Conservation (phyloP, 2,888 invertebrate genomes). For the Punctoribates punctum region DNA sequence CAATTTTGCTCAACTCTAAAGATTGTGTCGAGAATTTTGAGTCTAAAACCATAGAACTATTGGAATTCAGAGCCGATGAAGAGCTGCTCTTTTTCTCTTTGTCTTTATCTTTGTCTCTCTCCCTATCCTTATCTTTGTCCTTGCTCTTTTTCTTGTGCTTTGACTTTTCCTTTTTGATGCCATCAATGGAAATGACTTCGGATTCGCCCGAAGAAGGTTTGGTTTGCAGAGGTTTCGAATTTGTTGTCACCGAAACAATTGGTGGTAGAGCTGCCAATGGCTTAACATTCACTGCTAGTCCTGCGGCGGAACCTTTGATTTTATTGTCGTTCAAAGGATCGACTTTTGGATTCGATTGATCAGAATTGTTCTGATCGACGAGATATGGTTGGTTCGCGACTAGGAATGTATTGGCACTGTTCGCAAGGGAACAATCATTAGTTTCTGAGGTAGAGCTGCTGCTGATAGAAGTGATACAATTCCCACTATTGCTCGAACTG, state of each 20-base stretch:
- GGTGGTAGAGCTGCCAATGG: constrained; percentile 1
- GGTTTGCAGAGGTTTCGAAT: constrained; percentile 54
- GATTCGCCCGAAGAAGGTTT: constrained; percentile 54
- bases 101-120: background rate
- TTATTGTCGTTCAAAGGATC: background rate
- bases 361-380: constrained; percentile 20
- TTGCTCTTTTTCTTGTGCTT: constrained; percentile 53
- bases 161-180: constrained; percentile 53
- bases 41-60: background rate
- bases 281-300: background rate
- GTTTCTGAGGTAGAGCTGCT: constrained; percentile 17
- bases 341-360: background rate
- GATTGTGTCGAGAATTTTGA: constrained; percentile 3
- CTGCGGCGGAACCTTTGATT: background rate
- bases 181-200: constrained; percentile 50
- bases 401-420: constrained; percentile 37
- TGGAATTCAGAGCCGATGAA: background rate
- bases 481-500: background rate
- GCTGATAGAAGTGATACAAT: background rate
- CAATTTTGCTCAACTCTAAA: constrained; percentile 41
- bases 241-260: constrained; percentile 37
- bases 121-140: constrained; percentile 47
- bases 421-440: background rate
- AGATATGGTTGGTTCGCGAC: constrained; percentile 17
- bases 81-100: background rate